Percentiles rank a stretch among this genome's conserved stretches.
Conservation (phyloP, 2,797 vertebrate genomes). For the Gymnoscopelus microlampas region DNA sequence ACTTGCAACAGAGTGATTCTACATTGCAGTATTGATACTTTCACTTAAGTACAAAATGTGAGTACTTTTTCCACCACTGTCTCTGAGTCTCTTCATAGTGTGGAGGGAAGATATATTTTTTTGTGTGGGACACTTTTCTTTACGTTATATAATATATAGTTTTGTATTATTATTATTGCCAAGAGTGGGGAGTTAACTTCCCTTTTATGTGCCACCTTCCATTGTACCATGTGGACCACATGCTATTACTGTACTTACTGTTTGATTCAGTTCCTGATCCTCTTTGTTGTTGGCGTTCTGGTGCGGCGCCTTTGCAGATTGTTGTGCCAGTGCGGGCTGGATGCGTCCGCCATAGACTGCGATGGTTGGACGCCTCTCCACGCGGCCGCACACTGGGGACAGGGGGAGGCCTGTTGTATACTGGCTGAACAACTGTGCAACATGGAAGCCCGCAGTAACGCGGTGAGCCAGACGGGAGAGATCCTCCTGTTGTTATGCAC, state of each 20-base stretch:
- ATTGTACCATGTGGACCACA: background rate
- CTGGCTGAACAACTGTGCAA: slow-evolving; percentile 90
- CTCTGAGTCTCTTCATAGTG: too few species aligned
- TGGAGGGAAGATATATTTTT: too few species aligned
- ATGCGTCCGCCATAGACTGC: slow-evolving; percentile 86
- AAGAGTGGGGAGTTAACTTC: background rate
- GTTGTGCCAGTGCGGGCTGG: slow-evolving; percentile 89
- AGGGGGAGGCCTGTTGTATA: slow-evolving; percentile 87
- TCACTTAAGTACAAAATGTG: too few species aligned
- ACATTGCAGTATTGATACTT: too few species aligned
- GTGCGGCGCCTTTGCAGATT: slow-evolving; percentile 73
- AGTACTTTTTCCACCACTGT: too few species aligned
- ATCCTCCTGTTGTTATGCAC: background rate
- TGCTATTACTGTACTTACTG: background rate
- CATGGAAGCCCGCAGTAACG: slow-evolving; percentile 89
- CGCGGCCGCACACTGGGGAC: slow-evolving; percentile 92
- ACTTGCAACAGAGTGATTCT: too few species aligned
- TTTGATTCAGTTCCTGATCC: background rate
- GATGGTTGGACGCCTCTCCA: slow-evolving; percentile 94
- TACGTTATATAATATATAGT: too few species aligned
- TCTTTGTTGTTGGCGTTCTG: background rate
- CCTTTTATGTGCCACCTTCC: background rate
- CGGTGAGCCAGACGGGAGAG: slow-evolving; percentile 73
- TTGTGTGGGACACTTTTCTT: too few species aligned
- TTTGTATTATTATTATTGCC: background rate